phyloP scores from a whole-genome alignment of 2,113 vertebrate species.

The Lasiurus borealis region DNA sequence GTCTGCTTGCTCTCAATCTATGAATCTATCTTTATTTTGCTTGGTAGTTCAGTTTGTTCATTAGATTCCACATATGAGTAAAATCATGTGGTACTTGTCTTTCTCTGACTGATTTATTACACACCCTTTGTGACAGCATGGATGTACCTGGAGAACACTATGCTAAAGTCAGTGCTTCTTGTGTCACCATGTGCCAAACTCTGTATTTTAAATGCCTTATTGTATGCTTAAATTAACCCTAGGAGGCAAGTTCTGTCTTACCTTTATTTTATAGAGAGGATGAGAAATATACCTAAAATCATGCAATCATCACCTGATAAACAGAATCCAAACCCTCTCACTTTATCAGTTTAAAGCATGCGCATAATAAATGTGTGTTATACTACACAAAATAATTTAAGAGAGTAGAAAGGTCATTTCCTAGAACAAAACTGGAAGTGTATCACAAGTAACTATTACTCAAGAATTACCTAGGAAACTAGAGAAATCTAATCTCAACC shows the following conservation, averaged over 20 bases:
- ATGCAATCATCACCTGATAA: not conserved
- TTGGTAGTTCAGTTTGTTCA: too few relatives aligned
- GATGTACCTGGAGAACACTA: too few relatives aligned
- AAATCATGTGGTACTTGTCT: too few relatives aligned
- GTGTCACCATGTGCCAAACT: not conserved
- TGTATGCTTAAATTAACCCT: constrained; percentile 56
- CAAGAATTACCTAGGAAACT: not conserved
- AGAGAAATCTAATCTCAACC: not conserved
- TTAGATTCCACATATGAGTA: too few relatives aligned
- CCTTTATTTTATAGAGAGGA: constrained; percentile 1
- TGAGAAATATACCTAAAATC: not conserved
- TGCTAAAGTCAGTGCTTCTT: not conserved
- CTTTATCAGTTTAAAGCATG: not conserved
- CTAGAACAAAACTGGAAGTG: not conserved
- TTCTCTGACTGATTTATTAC: too few relatives aligned
- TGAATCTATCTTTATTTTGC: too few relatives aligned
- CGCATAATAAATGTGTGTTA: not conserved
- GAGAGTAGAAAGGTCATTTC: not conserved
- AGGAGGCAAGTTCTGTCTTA: not conserved
- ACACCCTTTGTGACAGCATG: too few relatives aligned
- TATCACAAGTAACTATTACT: not conserved
- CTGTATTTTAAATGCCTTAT: not conserved
- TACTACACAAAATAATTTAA: not conserved
- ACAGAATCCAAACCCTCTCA: not conserved
- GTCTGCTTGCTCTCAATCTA: too few relatives aligned